These are phyloP conservation scores for Dipodomys merriami DNA, from an alignment of 2,113 vertebrate genomes.

Conservation along the genomic window DNA sequence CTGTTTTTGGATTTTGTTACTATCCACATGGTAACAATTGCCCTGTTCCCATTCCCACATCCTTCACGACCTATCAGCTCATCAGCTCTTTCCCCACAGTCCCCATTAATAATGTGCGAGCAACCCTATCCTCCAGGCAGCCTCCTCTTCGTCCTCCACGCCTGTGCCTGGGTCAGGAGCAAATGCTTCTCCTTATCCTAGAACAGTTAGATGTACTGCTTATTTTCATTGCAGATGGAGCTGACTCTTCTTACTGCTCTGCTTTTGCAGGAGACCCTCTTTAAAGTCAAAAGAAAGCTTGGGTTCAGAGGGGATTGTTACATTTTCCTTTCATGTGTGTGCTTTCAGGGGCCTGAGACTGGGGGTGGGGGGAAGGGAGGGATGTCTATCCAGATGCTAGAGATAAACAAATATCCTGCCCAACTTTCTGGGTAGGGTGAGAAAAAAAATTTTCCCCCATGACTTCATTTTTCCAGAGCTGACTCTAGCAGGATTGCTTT, in stretches of 20 bases:
- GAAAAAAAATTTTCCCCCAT: constrained; percentile 39
- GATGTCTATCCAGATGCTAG: not conserved
- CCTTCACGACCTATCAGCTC: not conserved
- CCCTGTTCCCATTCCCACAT: not conserved
- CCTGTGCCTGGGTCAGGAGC: not conserved
- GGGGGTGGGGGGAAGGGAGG: not conserved
- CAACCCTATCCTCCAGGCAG: not conserved
- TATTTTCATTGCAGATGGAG: constrained; percentile 1
- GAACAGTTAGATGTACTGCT: not conserved
- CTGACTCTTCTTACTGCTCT: not conserved
- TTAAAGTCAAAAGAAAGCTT: not conserved
- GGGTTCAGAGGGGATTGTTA: not conserved
- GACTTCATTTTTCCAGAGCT: constrained; percentile 68
- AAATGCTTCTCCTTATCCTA: not conserved
- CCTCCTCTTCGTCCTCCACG: not conserved
- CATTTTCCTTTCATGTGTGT: not conserved
- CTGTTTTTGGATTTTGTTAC: not conserved
- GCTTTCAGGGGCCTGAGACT: not conserved
- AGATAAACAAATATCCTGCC: not conserved
- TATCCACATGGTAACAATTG: not conserved
- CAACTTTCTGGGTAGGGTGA: constrained; percentile 37
- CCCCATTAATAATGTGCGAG: not conserved
- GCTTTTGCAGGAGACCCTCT: not conserved
- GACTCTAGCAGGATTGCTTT: constrained; percentile 13
- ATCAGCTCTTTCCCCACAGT: not conserved